phyloP scores from a whole-genome alignment of 1,140 invertebrate genomes.

The Semibalanus balanoides region DNA sequence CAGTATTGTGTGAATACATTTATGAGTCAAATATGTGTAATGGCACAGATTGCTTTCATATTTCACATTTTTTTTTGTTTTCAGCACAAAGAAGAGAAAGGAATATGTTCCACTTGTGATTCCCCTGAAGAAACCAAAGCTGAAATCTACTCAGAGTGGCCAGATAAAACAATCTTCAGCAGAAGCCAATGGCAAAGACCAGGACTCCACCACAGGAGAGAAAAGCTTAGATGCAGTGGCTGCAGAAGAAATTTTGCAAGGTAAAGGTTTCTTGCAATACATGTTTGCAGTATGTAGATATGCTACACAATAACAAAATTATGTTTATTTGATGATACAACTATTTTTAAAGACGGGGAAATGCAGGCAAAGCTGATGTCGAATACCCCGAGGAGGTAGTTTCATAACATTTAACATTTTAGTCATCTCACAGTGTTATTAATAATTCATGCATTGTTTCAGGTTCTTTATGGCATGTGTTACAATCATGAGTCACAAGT shows the following conservation, averaged over 20 bases:
- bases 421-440: too few relatives aligned
- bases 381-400: too few relatives aligned
- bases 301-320: background rate
- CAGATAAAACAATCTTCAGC: background rate
- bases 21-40: too few relatives aligned
- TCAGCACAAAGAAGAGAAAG: background rate
- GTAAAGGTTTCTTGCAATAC: background rate
- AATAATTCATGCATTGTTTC: too few relatives aligned
- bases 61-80: background rate
- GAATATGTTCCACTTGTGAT: background rate
- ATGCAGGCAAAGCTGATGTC: too few relatives aligned
- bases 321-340: background rate
- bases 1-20: too few relatives aligned
- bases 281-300: too few relatives aligned
- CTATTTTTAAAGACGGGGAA: too few relatives aligned
- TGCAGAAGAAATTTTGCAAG: background rate
- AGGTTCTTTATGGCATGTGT: too few relatives aligned
- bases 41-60: background rate
- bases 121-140: background rate
- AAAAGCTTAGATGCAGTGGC: background rate
- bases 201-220: background rate
- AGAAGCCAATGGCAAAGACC: background rate
- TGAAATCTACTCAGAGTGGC: background rate
- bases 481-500: too few relatives aligned
- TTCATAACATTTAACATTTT: too few relatives aligned